Evolutionary conservation across 2,113 vertebrate genomes (phyloP), one percentile per base, ranked within the genome.

Genomic region (Brachyistius frenatus): DNA sequence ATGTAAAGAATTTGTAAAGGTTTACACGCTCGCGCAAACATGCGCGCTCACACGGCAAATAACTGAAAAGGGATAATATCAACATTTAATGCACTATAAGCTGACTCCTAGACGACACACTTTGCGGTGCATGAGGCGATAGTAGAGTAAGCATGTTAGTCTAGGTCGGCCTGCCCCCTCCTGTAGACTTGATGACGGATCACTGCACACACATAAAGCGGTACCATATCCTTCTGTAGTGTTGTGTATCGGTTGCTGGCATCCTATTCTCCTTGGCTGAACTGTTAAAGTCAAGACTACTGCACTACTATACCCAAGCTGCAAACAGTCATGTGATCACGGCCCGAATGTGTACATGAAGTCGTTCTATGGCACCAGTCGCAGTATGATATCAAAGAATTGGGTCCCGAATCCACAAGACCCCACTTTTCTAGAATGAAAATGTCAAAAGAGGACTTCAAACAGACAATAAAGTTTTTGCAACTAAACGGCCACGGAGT

Each of bases 401-500:
- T 39, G 70, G 76, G 78, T 83, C 76, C 37, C 0, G 11, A 71
- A 73, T 75, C 76, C 66, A 46, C 71, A 79, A 72, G 65, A 66
- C 56, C 80, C 73, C 81, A 90, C 81, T 94, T 94, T 94, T 94
- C 77, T 94, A 94, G 86, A 76, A 83, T 86, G 72, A 88, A 91
- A 88, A 84, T 85, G 87, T 92, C 76, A 84, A 83, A 23, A 60
- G 73, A 83, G 65, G 85, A 85, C 62, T 69, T 82, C 70, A 83
- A 83, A 83, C 14, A 65, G 83, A 91, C 58, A 94, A 95, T 94
- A 94, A 94, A 93, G 86, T 83, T 93, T 93, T 92, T 90, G 87
- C 88, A 89, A 86, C 83, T 87, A 71, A 86, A 73, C 35, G 5
- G 33, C 58, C 1, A 5, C 31, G 8, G 14, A 61, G 52, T 76